A percentile compares a stretch with the other conserved stretches of the same genome.
Conservation (phyloP, 1,140 invertebrate species). For the Rhopalosiphum maidis region DNA sequence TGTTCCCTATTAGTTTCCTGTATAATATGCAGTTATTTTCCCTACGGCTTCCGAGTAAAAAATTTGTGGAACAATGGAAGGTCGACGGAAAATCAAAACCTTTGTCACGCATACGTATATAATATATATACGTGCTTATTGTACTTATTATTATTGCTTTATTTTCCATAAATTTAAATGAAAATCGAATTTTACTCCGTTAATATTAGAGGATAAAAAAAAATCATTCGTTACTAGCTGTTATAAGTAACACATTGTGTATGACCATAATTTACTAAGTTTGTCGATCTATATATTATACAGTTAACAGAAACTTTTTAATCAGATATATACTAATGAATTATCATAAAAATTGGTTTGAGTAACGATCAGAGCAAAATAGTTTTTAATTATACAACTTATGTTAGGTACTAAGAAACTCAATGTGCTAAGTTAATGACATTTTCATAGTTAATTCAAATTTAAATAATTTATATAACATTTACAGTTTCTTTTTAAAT, state of each 20-base stretch:
- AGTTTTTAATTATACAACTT: not conserved
- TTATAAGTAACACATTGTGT: not conserved
- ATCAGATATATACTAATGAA: not conserved
- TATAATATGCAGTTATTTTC: not conserved
- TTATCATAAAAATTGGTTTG: not conserved
- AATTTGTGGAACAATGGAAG: not conserved
- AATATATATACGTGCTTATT: not conserved
- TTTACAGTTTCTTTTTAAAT: not conserved
- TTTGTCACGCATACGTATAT: not conserved
- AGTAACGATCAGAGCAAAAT: not conserved
- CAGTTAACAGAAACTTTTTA: not conserved
- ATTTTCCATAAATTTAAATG: not conserved
- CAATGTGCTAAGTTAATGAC: not conserved
- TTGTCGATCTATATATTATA: not conserved
- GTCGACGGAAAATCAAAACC: not conserved
- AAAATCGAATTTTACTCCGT: not conserved
- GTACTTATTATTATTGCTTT: not conserved
- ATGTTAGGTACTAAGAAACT: not conserved
- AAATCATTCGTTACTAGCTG: not conserved
- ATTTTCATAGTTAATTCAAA: not conserved
- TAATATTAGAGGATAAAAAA: not conserved
- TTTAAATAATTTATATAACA: conserved; percentile 7
- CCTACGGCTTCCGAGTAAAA: not conserved
- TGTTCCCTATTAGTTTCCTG: not conserved
- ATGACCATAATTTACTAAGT: not conserved